Evolutionary conservation across 2,888 invertebrate genomes (phyloP), one percentile per base, ranked within the genome.

Genomic region (Zygogramma bicolorata): DNA sequence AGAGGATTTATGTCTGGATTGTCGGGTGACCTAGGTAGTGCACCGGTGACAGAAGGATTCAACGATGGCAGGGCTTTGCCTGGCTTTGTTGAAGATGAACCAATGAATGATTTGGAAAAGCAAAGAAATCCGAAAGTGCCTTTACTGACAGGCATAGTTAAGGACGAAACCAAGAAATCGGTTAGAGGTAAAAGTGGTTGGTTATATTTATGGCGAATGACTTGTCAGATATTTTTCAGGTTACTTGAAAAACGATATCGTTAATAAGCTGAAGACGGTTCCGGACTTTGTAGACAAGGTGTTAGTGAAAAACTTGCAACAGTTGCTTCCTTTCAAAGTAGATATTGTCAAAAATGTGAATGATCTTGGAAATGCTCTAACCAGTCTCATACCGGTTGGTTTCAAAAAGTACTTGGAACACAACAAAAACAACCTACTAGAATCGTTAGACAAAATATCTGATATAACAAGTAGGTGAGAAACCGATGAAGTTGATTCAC

Each of bases 101-200:
- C 94, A 0, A 87, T 92, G 2, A 88, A 91, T 25, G 88, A 91
- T 1, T 85, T 94, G 62, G 88, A 89, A 66, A 87, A 88, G 29
- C 87, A 89, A 40, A 87, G 89, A 65, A 76, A 79, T 57, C 89
- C 89, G 0, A 88, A 89, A 1, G 89, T 92, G 15, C 94, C 94
- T 0, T 84, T 95, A 74, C 87, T 95, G 10, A 94, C 93, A 0
- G 95, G 95, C 0, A 92, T 93, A 2, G 91, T 92, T 0, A 92
- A 91, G 60, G 92, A 94, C 57, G 94, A 95, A 86, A 94, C 94
- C 0, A 89, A 90, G 1, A 88, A 89, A 20, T 92, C 91, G 22
- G 89, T 92, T 10, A 88, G 88, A 78, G 91, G 92, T 88, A 87
- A 79, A 25, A 81, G 22, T 62, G 15, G 15, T 34, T 40, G 27